Conservation (phyloP, 1,140 invertebrate genomes). For the Brachionus asplanchnoidis region DNA sequence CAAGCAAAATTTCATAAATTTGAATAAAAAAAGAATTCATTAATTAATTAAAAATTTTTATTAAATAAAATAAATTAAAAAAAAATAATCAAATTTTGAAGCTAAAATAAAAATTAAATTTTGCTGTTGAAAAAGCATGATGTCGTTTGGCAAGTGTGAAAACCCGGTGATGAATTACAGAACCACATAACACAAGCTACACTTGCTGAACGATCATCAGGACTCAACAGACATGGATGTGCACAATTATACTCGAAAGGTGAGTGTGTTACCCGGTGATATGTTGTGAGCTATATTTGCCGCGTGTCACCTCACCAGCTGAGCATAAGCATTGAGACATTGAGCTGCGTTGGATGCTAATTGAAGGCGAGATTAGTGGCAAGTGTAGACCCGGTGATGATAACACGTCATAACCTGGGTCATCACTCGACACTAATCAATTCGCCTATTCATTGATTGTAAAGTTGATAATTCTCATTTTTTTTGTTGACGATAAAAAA, state of each 20-base stretch:
- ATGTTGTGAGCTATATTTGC: background rate
- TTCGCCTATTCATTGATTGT: background rate
- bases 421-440: constrained; percentile 40
- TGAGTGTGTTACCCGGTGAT: constrained; percentile 43
- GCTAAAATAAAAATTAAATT: background rate
- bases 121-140: background rate
- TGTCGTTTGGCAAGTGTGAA: constrained; percentile 41
- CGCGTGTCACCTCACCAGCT: constrained; percentile 30
- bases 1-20: no score
- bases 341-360: background rate
- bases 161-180: constrained; percentile 37
- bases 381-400: constrained; percentile 42
- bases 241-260: constrained; percentile 27
- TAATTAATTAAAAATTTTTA: no score
- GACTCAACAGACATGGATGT: background rate
- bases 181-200: constrained; percentile 39
- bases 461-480: background rate
- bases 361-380: constrained; percentile 38
- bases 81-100: background rate
- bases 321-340: background rate
- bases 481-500: constrained; percentile 9
- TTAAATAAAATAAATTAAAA: background rate
- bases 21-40: no score
- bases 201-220: constrained; percentile 26
- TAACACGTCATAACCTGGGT: constrained; percentile 1